These are phyloP conservation scores for Smittia sp. DNA, from an alignment of 2,888 invertebrate species.

Conservation along the genomic window DNA sequence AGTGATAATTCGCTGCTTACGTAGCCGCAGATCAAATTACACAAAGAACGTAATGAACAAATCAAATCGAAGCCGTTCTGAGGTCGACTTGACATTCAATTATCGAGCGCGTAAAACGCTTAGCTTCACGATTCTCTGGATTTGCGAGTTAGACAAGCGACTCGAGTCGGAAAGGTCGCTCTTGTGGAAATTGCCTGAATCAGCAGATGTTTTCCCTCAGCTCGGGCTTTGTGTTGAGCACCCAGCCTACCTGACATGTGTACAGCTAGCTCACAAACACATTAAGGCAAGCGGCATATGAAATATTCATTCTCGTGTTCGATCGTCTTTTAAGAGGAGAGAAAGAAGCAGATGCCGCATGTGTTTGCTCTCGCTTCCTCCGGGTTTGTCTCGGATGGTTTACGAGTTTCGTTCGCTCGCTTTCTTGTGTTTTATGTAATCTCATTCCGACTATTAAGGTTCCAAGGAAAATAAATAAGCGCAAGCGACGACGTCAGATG, in stretches of 20 bases:
- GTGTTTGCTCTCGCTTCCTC: background rate
- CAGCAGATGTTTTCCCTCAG: background rate
- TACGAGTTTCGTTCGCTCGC: no score
- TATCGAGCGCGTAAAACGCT: no score
- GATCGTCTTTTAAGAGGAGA: background rate
- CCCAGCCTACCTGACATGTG: background rate
- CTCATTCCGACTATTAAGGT: background rate
- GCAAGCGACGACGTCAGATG: background rate
- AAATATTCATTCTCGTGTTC: background rate
- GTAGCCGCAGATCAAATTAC: no score
- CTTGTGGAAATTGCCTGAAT: background rate
- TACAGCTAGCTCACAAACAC: background rate
- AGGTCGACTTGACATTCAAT: no score
- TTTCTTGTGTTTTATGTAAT: background rate
- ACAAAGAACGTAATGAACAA: no score
- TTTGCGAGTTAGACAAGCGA: no score
- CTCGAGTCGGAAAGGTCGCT: no score
- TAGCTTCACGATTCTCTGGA: no score
- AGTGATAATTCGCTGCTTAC: no score
- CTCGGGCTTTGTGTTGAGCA: conserved; percentile 2
- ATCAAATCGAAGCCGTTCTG: no score
- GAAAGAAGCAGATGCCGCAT: background rate
- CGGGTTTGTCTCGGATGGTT: background rate
- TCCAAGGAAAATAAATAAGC: background rate
- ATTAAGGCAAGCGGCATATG: background rate